Base-by-base conservation (phyloP, 1,140 invertebrate genomes). In the Cherax destructor region DNA sequence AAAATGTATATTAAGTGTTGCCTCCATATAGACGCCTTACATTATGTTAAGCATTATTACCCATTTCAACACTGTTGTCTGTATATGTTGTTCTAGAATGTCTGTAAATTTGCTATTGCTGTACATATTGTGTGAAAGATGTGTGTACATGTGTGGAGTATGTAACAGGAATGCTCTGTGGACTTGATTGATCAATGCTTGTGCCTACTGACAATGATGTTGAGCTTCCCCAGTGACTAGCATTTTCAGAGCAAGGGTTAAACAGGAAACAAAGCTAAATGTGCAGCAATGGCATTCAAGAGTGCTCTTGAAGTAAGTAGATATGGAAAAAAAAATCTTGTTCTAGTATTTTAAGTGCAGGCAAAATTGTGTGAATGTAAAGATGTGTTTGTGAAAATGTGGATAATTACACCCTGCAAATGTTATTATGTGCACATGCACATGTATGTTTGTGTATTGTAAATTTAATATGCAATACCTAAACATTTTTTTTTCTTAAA, bases 31-130 rank as follows among this genome's bases (percentile, higher is more conserved):
- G 76, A 91, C 77, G 89, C 89, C 89, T 91, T 85, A 41, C 56
- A 69, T 79, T 47, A 61, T 80, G 21, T 79, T 91, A 91, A 65
- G 89, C 77, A 87, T 52, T 52, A 47, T 69, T 69, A 86, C 76
- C 56, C 61, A 56, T 80, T 80, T 50, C 59, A 56, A 76, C 87
- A 74, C 81, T 65, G 49, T 88, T 84, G 74, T 91, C 79, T 91
- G 90, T 91, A 91, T 91, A 91, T 91, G 84, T 91, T 78, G 90
- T 61, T 52, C 80, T 83, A 83, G 72, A 59, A 83, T 87, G 78
- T 91, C 49, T 87, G 90, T 91, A 87, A 69, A 91, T 91, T 91
- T 87, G 79, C 77, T 80, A 59, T 83, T 86, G 72, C 76, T 83
- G 87, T 89, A 89, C 61, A 89, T 89, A 89, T n/a, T 59, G 65